A percentile compares a stretch with the other conserved stretches of the same genome.
These are phyloP conservation scores for Zaprionus lineosus DNA, from an alignment of 2,888 invertebrate species.

Conservation along the genomic window DNA sequence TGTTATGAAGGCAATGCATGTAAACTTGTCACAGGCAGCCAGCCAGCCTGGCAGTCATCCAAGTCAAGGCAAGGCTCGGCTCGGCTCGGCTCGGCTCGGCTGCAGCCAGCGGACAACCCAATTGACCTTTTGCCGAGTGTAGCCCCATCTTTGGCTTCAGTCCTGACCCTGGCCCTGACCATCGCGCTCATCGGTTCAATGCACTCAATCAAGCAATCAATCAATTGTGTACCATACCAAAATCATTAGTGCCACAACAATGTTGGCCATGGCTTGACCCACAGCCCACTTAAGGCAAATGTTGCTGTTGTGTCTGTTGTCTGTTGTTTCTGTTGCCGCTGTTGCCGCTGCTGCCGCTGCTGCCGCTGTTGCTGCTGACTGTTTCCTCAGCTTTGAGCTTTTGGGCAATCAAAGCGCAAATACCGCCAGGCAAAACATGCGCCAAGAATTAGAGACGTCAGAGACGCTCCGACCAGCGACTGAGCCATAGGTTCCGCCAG, in stretches of 20 bases:
- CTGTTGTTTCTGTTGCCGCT: conserved; percentile 5
- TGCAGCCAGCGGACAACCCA: conserved; percentile 51
- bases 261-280: conserved; percentile 68
- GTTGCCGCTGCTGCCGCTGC: conserved; percentile 14
- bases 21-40: conserved; percentile 63
- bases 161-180: conserved; percentile 32
- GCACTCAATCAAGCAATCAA: conserved; percentile 74
- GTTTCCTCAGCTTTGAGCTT: too few relatives aligned
- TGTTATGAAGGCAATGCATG: conserved; percentile 56
- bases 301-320: conserved; percentile 23
- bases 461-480: conserved; percentile 18
- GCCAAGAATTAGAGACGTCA: conserved; percentile 59
- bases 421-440: conserved; percentile 71
- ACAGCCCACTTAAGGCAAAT: conserved; percentile 72
- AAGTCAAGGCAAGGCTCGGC: not conserved
- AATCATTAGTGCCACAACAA: conserved; percentile 72
- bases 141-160: not conserved
- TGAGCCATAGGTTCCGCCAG: not conserved
- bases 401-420: conserved; percentile 73
- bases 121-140: conserved; percentile 58
- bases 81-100: too few relatives aligned
- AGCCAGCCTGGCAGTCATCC: conserved; percentile 15
- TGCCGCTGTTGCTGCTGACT: conserved; percentile 28
- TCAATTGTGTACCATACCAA: conserved; percentile 64
- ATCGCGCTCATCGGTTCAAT: conserved; percentile 66